Evolutionary conservation across 2,888 invertebrate genomes (phyloP), one percentile per base, ranked within the genome.

Genomic region (Frankliniella fusca): DNA sequence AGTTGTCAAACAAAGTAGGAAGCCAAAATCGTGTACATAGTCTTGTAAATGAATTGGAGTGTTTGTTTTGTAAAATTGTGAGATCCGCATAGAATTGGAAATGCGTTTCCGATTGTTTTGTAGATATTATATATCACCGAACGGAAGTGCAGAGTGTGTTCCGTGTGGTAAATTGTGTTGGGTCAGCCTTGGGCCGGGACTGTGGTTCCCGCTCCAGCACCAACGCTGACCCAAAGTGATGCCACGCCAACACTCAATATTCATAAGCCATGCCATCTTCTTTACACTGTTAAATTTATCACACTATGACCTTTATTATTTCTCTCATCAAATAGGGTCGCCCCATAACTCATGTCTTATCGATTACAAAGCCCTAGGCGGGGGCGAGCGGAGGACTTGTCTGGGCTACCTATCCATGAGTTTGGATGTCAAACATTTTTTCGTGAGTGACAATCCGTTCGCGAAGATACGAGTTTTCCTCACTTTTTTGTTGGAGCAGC

Each of bases 101-200:
- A 11, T 27, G 27, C 70, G 70, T 27, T 23, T 76, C 70, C 70
- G 70, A 76, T 76, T 76, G 70, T 23, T 76, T 76, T 76, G 70
- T 76, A 76, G 70, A 76, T 76, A 76, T 76, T 76, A 76, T 76
- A 76, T 76, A 76, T 76, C 70, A 76, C 70, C 70, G 27, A 12
- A 8, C 38, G 38, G 38, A 76, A 76, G 27, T 27, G 12, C 12
- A 10, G 61, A 61, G 11, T 3, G 70, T 11, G 27, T 27, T 12
- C 38, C 38, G 38, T 38, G 38, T 38, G 38, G 23, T 23, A 27
- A 12, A 76, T 76, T 76, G 70, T 27, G 8, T 76, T 76, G 70
- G 27, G 23, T 27, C 70, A 76, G 23, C 70, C 27, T 23, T 76
- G 70, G 70, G 1, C 7, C 61, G 10, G 18, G 61, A 18, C 20